phyloP scores from a whole-genome alignment of 2,888 invertebrate genomes.

The Luffia ferchaultella region DNA sequence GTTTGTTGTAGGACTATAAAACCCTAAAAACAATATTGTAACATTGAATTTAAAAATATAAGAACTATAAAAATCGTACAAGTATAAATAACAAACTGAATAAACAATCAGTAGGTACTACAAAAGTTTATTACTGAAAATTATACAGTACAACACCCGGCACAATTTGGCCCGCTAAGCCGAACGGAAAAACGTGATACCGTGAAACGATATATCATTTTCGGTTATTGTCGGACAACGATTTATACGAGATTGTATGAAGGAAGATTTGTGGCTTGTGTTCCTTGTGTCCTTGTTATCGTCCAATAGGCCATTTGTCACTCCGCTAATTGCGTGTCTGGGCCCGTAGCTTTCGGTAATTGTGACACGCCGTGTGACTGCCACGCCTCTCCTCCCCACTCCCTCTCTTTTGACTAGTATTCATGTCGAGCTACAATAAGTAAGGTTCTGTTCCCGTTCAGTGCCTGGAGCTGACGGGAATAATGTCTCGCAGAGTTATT shows the following conservation, averaged over 20 bases:
- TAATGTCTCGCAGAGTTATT: neutral
- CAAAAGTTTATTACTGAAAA: neutral
- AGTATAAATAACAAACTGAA: no score
- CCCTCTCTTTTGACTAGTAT: conserved; percentile 32
- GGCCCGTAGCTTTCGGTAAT: conserved; percentile 6
- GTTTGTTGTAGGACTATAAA: no score
- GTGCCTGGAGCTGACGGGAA: neutral
- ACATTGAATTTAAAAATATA: no score
- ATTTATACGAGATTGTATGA: neutral
- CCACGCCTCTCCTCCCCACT: conserved; percentile 22
- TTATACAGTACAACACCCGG: neutral
- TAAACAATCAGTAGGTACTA: no score
- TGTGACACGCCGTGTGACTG: conserved; percentile 5
- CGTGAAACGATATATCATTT: neutral
- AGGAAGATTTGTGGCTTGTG: neutral
- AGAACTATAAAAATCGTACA: no score
- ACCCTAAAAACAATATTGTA: no score
- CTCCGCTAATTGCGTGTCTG: conserved; percentile 6
- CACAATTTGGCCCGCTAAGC: neutral
- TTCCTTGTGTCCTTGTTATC: neutral
- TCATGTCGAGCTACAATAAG: neutral
- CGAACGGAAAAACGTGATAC: neutral
- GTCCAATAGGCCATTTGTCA: conserved; percentile 7
- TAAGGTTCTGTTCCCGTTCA: neutral
- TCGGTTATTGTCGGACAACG: neutral